Evolutionary conservation across 1,140 invertebrate species (phyloP).

Genomic region (Venturia canescens): DNA sequence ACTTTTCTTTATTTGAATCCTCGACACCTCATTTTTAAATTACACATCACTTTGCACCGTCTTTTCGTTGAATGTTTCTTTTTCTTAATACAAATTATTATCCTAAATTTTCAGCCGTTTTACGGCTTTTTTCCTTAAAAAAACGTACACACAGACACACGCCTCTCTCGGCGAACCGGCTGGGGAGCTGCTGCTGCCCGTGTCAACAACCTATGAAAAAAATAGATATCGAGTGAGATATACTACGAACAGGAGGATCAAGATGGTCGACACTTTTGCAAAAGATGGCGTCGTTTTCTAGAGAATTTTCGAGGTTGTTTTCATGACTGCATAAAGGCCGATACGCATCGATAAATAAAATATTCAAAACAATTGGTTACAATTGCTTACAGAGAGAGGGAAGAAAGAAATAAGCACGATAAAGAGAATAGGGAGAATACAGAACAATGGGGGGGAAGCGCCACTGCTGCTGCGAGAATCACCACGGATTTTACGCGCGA

Average conservation of each 20-base stretch:
- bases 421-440: no score
- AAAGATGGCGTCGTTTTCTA: background rate
- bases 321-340: no score
- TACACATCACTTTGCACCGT: background rate
- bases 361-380: no score
- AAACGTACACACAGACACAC: slow-evolving; percentile 36
- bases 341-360: no score
- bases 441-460: no score
- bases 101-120: no score
- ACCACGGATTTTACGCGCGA: no score
- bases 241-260: background rate
- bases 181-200: slow-evolving; percentile 38
- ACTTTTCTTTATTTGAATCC: background rate
- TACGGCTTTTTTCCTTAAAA: slow-evolving; percentile 4
- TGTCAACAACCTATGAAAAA: slow-evolving; percentile 53
- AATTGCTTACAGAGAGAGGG: no score
- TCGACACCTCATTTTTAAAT: background rate
- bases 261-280: slow-evolving; percentile 4
- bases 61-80: background rate
- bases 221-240: background rate
- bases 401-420: no score
- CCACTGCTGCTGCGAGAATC: no score
- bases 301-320: background rate
- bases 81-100: background rate
- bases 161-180: slow-evolving; percentile 33